Base-by-base conservation (phyloP, 2,797 vertebrate species). In the Phataginus tricuspis region DNA sequence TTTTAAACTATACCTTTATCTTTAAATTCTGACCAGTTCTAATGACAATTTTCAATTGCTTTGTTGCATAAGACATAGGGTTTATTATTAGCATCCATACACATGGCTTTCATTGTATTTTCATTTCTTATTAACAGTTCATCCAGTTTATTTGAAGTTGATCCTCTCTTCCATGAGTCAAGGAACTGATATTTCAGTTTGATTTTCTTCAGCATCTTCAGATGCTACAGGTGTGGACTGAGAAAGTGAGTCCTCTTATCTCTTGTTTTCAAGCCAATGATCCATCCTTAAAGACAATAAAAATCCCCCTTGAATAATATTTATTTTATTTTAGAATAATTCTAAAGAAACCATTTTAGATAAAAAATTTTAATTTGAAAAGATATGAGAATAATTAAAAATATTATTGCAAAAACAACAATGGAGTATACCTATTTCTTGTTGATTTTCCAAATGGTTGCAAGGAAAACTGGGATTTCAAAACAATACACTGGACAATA, bases 201-300 rank as follows among this genome's bases (percentile, higher is more conserved):
- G 16, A 16, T 77, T 37, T 37, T 91, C 11, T 55, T 78, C 13
- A 51, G 53, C 34, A 3, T 84, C 71, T 84, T 88, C 84, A 72
- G 69, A 19, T 61, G 37, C n/a, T 84, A 34, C 21, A 19, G 42
- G 15, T 27, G 4, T 83, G n/a, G 18, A n/a, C 21, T 34, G 64
- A 94, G 42, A 90, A 83, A 95, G 57, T 34, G n/a, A 42, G 27
- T n/a, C 66, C 82, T 79, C 49, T 91, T 72, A 37, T 72, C 55
- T 61, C 34, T 86, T 89, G 7, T 66, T 59, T 77, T 69, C 53
- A 78, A 64, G 31, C 16, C 59, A 79, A 0, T 31, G 19, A 59
- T 80, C 78, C 25, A 55, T 39, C 34, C 19, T 61, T 88, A 72
- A 69, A 57, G 25, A 61, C 42, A 66, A 37, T 13, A 78, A 90